These are phyloP conservation scores for Nephrotoma appendiculata DNA, from an alignment of 2,888 invertebrate genomes.

Conservation along the genomic window DNA sequence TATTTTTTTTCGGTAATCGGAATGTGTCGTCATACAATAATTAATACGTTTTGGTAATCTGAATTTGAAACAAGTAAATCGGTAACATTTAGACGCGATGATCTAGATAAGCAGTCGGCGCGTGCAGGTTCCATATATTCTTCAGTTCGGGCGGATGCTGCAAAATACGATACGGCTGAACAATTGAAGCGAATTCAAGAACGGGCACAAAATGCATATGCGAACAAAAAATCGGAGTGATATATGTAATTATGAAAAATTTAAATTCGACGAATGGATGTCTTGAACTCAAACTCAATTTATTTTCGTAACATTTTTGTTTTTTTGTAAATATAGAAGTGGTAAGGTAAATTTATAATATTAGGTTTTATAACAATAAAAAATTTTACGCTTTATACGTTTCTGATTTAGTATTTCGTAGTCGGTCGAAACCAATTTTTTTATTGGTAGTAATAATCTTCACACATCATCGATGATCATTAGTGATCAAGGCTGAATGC, in stretches of 20 bases:
- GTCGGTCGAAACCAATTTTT: too few species aligned
- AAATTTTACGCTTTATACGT: too few species aligned
- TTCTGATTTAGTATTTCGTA: too few species aligned
- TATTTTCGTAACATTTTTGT: background rate
- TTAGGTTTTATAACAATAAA: background rate
- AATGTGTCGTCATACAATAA: background rate
- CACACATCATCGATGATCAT: too few species aligned
- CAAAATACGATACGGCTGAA: slow-evolving; percentile 40
- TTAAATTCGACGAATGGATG: background rate
- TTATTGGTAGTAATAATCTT: too few species aligned
- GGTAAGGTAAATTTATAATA: background rate
- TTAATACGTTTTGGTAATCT: background rate
- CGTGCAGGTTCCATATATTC: slow-evolving; percentile 37
- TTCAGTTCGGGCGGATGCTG: slow-evolving; percentile 37
- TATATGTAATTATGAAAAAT: background rate
- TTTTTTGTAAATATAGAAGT: background rate
- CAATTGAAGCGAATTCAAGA: slow-evolving; percentile 25
- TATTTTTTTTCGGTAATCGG: background rate
- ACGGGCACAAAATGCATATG: background rate
- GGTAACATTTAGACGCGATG: slow-evolving; percentile 33
- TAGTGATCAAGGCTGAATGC: too few species aligned
- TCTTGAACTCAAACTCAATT: background rate
- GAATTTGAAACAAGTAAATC: slow-evolving; percentile 40
- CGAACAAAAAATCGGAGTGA: background rate
- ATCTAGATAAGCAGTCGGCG: slow-evolving; percentile 35